Conservation (phyloP, 2,113 vertebrate genomes). For the Panthera leo region DNA sequence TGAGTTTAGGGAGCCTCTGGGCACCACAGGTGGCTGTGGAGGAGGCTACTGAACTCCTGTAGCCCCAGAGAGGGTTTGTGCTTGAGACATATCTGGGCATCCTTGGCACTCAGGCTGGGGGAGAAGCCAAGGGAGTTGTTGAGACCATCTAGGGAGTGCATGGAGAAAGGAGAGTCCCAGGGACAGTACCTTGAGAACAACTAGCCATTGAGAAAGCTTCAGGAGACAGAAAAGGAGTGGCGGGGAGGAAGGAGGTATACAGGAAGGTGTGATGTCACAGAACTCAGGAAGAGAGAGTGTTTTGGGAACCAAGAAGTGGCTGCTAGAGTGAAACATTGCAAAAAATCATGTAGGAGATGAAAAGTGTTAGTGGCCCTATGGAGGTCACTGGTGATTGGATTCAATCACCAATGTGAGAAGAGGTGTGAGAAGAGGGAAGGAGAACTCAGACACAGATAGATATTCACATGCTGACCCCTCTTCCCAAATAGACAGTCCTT, state of each 20-base stretch:
- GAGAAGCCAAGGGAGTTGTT: neutral
- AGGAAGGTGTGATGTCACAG: neutral
- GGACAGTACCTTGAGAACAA: neutral
- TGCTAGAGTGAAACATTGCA: neutral
- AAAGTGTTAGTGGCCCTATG: neutral
- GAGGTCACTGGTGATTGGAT: neutral
- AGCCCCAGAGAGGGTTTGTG: neutral
- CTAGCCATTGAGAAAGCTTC: neutral
- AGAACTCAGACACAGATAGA: neutral
- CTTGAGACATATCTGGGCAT: neutral
- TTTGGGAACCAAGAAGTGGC: neutral
- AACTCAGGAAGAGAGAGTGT: neutral
- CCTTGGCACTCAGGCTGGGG: neutral
- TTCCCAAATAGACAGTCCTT: neutral
- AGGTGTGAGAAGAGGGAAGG: neutral
- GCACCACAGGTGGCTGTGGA: neutral
- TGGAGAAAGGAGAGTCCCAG: neutral
- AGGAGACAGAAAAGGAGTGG: neutral
- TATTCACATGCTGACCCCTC: neutral
- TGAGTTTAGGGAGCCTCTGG: neutral
- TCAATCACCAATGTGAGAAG: neutral
- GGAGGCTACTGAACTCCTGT: neutral
- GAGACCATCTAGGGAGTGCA: neutral
- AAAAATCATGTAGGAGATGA: neutral
- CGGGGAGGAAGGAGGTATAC: fast-evolving